Conservation (phyloP, 1,140 invertebrate species). For the Procambarus clarkii region DNA sequence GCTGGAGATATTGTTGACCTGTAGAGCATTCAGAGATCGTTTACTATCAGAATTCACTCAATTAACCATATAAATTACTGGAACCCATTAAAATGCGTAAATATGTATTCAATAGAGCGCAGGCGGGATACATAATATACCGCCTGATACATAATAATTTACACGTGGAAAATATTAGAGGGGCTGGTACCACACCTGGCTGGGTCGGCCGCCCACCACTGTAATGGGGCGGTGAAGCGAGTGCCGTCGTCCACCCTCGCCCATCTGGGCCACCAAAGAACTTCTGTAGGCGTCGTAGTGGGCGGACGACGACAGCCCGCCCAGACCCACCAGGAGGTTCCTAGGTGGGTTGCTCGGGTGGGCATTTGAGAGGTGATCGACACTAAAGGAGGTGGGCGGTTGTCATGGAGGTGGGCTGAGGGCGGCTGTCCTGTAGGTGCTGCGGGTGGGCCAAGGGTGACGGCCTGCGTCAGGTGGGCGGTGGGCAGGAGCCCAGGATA, state of each 20-base stretch:
- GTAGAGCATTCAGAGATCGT: too few species aligned
- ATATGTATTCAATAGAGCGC: too few species aligned
- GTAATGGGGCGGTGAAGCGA: conserved; percentile 75
- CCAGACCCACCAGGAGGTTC: conserved; percentile 67
- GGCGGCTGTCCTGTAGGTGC: conserved; percentile 63
- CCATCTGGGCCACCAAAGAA: conserved; percentile 74
- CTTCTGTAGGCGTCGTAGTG: conserved; percentile 78
- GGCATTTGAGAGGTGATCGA: conserved; percentile 76
- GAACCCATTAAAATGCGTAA: too few species aligned
- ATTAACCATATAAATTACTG: too few species aligned
- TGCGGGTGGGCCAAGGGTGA: conserved; percentile 77
- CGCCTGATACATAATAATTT: too few species aligned
- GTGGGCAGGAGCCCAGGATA: conserved; percentile 73
- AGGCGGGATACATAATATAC: too few species aligned
- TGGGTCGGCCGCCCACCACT: conserved; percentile 72
- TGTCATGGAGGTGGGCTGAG: conserved; percentile 73
- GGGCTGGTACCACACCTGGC: not conserved
- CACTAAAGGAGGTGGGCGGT: conserved; percentile 75
- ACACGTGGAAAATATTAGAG: too few species aligned
- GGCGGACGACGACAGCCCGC: conserved; percentile 63
- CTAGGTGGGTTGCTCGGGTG: conserved; percentile 49
- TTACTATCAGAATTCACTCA: too few species aligned
- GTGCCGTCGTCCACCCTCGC: conserved; percentile 75
- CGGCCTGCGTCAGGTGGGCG: conserved; percentile 48
- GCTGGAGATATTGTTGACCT: too few species aligned